Evolutionary conservation across 2,888 invertebrate species (phyloP).

Genomic region (Pollenia griseotomentosa): DNA sequence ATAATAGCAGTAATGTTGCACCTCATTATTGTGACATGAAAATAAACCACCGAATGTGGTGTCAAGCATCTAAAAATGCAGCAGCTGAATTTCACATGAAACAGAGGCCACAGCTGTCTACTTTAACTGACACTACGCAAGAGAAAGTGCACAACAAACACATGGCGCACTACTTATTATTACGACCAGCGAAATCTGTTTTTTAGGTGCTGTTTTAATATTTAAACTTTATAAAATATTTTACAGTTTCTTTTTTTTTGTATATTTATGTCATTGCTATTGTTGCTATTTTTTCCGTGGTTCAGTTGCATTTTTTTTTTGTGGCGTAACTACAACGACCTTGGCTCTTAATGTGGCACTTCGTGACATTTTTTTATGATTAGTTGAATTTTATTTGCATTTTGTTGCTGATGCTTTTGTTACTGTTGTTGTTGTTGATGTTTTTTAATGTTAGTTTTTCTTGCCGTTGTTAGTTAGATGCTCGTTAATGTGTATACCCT

Average conservation of each 20-base stretch:
- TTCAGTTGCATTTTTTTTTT: constrained; percentile 23
- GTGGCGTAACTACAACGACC: constrained; percentile 61
- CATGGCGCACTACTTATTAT: constrained; percentile 37
- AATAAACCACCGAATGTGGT: constrained; percentile 45
- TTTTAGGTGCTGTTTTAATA: constrained; percentile 15
- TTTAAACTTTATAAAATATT: constrained; percentile 20
- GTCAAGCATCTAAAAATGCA: constrained; percentile 45
- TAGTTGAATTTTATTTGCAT: constrained; percentile 55
- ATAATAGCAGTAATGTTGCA: constrained; percentile 45
- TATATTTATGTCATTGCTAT: constrained; percentile 50
- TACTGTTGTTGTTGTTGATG: constrained; percentile 32
- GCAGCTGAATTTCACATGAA: constrained; percentile 64
- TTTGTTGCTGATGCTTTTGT: constrained; percentile 20
- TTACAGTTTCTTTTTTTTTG: constrained; percentile 12
- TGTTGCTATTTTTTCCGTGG: constrained; percentile 41
- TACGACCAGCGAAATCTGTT: constrained; percentile 17
- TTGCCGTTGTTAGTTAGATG: constrained; percentile 32
- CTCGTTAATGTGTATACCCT: constrained; percentile 16
- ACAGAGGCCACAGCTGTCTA: constrained; percentile 73
- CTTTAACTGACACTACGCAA: constrained; percentile 63
- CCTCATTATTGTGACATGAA: constrained; percentile 68
- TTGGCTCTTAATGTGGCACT: constrained; percentile 71
- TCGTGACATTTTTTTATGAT: constrained; percentile 70
- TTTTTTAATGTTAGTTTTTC: constrained; percentile 16
- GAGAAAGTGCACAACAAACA: constrained; percentile 14